Base-by-base conservation (phyloP, 2,113 vertebrate species). In the Heterochromis multidens region DNA sequence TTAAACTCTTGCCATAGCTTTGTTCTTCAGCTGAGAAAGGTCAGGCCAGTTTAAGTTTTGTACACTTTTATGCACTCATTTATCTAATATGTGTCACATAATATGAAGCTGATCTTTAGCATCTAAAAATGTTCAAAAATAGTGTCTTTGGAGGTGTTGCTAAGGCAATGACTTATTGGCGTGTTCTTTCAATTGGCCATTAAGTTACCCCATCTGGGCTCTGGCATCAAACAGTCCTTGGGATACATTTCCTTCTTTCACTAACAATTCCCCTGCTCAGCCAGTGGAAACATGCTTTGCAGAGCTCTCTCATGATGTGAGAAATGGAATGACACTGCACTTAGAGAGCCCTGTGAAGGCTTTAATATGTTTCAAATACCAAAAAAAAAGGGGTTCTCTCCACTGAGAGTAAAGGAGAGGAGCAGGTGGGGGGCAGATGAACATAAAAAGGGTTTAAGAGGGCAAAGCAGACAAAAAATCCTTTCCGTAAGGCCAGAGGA, bases 361-460 rank as follows among this genome's bases (percentile, higher is more conserved):
- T 84, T 85, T 84, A 74, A 91, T 84, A 43, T 62, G 63, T 89
- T 83, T 88, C 77, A 90, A 70, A 90, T 56, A 79, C 29, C 67
- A 80, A 52, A 76, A 91, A 81, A 52, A 74, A 74, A 67, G 70
- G 9, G n/a, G 27, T 90, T 86, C 23, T 77, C 78, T 80, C 61
- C 27, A 63, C 31, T 72, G 35, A 70, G 9, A 37, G 35, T 31
- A n/a, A 72, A 84, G 8, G 58, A 40, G 37, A 16, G n/a, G 61
- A 59, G 62, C 33, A 3, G 56, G 27, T 37, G 52, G 63, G 12
- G 77, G 21, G 35, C 62, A 85, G 49, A 21, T 46, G 62, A 76
- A 70, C 33, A 58, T 60, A 10, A 85, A 80, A 72, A 61, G 23
- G 23, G 49, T 79, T 77, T 40, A 79, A 21, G 43, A 77, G 62